phyloP scores from a whole-genome alignment of 2,888 invertebrate genomes.

The Aporophyla nigra region DNA sequence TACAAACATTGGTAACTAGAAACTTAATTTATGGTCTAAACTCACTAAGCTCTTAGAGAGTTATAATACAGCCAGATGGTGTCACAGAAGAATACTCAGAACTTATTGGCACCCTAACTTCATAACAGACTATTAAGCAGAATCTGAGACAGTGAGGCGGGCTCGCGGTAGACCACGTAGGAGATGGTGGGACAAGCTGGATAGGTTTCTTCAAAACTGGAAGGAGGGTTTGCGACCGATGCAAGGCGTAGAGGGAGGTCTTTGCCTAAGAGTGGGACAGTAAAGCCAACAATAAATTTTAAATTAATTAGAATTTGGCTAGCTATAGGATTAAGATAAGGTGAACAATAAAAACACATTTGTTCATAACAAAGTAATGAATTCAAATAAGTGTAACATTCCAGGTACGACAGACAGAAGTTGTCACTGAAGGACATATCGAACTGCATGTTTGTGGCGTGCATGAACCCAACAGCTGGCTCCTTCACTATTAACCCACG shows the following conservation, averaged over 20 bases:
- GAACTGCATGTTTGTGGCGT: conserved; percentile 98
- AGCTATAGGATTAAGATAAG: background rate
- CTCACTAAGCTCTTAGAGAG: background rate
- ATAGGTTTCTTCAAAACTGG: too few relatives aligned
- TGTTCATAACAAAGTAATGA: background rate
- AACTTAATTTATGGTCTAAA: background rate
- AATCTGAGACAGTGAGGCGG: too few relatives aligned
- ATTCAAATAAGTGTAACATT: conserved; percentile 31
- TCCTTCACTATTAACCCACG: conserved; percentile 98
- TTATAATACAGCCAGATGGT: background rate
- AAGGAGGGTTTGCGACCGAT: too few relatives aligned
- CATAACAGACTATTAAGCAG: too few relatives aligned
- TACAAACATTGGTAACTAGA: conserved; percentile 96
- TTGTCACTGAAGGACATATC: conserved; percentile 97
- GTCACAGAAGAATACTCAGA: background rate
- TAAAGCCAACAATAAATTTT: too few relatives aligned
- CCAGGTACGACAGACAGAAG: conserved; percentile 96
- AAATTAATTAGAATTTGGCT: too few relatives aligned
- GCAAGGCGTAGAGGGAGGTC: too few relatives aligned
- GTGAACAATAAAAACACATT: background rate
- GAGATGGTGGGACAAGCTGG: too few relatives aligned
- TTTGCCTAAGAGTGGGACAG: too few relatives aligned
- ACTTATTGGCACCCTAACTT: too few relatives aligned
- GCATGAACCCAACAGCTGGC: conserved; percentile 99
- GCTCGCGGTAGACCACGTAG: too few relatives aligned